Base-by-base conservation (phyloP, 2,888 invertebrate species). In the Ochropleura leucogaster region DNA sequence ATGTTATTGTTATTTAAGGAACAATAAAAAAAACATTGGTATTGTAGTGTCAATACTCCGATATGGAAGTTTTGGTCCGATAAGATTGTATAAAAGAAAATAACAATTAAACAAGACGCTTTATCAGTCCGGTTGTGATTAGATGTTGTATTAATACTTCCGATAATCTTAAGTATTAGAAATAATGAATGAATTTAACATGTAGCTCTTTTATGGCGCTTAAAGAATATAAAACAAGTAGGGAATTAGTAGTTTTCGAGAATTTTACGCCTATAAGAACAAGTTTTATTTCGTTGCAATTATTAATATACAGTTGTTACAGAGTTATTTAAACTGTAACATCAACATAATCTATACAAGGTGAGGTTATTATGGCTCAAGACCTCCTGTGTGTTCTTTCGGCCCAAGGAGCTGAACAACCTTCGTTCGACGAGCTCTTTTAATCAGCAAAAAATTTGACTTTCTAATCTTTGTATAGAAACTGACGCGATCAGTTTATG, bases 71-170 rank as follows among this genome's bases (percentile, higher is more conserved):
- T 82, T 76, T 55, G 16, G n/a, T 40, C 1, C 12, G 77, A 77
- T 82, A 62, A 82, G 60, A 77, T 82, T 10, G 20, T 20, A 12
- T 20, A 5, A 20, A 76, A 81, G 20, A 74, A 30, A 20, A 44
- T 12, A 44, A 63, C 55, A 75, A 74, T 81, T 8, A 49, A 49
- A 49, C 0, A 4, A 46, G 10, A 20, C 20, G 9, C 6, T 18
- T 40, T 62, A 55, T 53, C 44, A 12, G 49, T 40, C 1, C 6
- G 12, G 18, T 20, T 40, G 10, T 59, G 77, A 82, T 82, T 76
- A 75, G 51, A 64, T 62, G 62, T 47, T 9, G 8, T 7, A 69
- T 8, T 71, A 20, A 6, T 72, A 72, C 9, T 10, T 72, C 4
- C 20, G 14, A 62, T 44, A 44, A 30, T 18, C 10, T 0, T 53